These are phyloP conservation scores for Lasius platythorax DNA, from an alignment of 2,888 invertebrate species.

Conservation along the genomic window DNA sequence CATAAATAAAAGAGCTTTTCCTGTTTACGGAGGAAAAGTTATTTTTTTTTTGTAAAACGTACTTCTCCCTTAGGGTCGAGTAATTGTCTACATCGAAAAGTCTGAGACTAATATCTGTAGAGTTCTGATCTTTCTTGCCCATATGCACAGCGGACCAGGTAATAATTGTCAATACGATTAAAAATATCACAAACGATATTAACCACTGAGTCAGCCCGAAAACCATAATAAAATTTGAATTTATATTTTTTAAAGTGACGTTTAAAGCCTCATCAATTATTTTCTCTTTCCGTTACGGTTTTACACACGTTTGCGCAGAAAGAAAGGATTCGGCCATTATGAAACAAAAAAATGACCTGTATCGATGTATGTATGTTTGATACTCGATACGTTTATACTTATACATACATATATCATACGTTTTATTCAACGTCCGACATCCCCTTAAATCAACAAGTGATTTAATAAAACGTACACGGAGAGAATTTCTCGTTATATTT, in stretches of 20 bases:
- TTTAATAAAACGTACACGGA: background rate
- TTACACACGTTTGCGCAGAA: background rate
- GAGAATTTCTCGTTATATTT: too few species aligned
- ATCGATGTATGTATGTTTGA: background rate
- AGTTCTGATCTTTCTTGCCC: constrained; percentile 32
- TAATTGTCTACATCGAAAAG: background rate
- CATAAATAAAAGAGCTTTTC: background rate
- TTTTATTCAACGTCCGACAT: too few species aligned
- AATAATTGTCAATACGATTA: constrained; percentile 56
- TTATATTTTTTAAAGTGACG: background rate
- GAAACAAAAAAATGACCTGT: constrained; percentile 23
- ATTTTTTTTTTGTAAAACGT: constrained; percentile 10
- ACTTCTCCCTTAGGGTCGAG: background rate
- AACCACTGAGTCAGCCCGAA: constrained; percentile 61
- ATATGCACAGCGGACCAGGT: constrained; percentile 53
- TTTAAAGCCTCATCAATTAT: background rate
- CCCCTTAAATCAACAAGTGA: background rate
- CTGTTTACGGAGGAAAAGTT: background rate
- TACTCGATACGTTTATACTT: background rate
- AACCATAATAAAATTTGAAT: constrained; percentile 48
- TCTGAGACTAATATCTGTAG: background rate
- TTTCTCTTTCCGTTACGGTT: background rate
- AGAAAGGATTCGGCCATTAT: background rate
- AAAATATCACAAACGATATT: constrained; percentile 58
- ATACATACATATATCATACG: too few species aligned